Conservation (phyloP, 2,113 vertebrate species). For the Uria lomvia region DNA sequence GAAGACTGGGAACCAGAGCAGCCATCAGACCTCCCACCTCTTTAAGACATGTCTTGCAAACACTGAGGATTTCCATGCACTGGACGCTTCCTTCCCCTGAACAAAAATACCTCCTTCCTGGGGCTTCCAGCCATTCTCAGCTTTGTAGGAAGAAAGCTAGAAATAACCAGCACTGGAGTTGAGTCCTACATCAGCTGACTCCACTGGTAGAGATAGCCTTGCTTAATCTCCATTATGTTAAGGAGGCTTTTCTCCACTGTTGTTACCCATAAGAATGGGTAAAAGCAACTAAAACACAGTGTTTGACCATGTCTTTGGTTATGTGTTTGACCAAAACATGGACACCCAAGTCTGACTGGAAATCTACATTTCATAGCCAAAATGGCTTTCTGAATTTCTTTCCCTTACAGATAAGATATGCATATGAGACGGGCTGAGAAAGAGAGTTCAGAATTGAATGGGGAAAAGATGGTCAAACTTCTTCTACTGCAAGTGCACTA, state of each 20-base stretch:
- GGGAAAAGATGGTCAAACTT: fast-evolving
- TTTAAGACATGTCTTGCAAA: neutral
- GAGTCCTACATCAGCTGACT: neutral
- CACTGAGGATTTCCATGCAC: neutral
- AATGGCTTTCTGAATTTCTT: neutral
- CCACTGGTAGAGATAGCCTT: neutral
- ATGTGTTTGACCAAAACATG: neutral
- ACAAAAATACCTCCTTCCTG: neutral
- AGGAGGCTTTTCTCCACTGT: neutral
- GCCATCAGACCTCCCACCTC: neutral
- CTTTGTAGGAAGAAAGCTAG: neutral
- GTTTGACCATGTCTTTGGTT: no score
- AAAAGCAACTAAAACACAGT: neutral
- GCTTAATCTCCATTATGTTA: neutral
- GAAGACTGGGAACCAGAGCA: neutral
- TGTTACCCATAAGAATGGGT: neutral
- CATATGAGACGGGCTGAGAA: neutral
- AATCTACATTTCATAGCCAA: neutral
- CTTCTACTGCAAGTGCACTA: neutral
- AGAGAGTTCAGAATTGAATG: neutral
- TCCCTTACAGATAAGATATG: neutral
- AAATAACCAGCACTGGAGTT: neutral
- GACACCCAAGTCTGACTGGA: fast-evolving
- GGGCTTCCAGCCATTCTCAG: neutral
- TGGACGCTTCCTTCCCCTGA: neutral